A percentile compares a stretch with the other conserved stretches of the same genome.
phyloP scores from a whole-genome alignment of 2,888 invertebrate genomes.

The Druceiella hillmani region DNA sequence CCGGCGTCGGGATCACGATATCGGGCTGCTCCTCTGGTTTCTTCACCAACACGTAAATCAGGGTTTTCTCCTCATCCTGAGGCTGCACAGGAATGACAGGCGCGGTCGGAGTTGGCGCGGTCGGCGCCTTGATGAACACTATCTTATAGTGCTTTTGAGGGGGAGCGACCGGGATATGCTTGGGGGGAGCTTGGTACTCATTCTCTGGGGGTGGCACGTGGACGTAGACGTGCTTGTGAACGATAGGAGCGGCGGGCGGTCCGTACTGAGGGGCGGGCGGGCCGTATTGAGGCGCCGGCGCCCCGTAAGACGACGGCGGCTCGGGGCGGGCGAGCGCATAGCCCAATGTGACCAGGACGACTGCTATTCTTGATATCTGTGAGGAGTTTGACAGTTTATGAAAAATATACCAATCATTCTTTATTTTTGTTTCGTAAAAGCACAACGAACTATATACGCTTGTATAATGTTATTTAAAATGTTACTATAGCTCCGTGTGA shows the following conservation, averaged over 20 bases:
- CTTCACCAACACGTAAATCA: slow-evolving; percentile 84
- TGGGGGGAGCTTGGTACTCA: slow-evolving; percentile 63
- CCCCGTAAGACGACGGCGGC: slow-evolving; percentile 53
- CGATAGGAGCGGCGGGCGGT: slow-evolving; percentile 61
- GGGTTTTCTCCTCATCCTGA: slow-evolving; percentile 84
- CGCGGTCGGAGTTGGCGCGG: slow-evolving; percentile 57
- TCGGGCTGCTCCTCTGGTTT: slow-evolving; percentile 82
- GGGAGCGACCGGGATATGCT: slow-evolving; percentile 46
- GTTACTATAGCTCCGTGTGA: too few species aligned
- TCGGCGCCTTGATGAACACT: slow-evolving; percentile 73
- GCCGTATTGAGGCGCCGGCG: slow-evolving; percentile 47
- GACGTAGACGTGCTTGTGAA: slow-evolving; percentile 88
- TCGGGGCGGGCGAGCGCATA: slow-evolving; percentile 50
- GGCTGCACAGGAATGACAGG: slow-evolving; percentile 64
- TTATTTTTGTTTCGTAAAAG: too few species aligned
- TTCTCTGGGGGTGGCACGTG: slow-evolving; percentile 87
- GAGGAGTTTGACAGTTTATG: too few species aligned
- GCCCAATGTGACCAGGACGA: slow-evolving; percentile 40
- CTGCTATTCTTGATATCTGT: slow-evolving; percentile 45
- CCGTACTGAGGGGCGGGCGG: slow-evolving; percentile 43
- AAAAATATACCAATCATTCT: too few species aligned
- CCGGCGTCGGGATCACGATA: slow-evolving; percentile 70
- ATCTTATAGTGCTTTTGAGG: slow-evolving; percentile 82
- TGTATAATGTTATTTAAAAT: too few species aligned
- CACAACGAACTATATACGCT: too few species aligned